Conservation (phyloP, 2,888 invertebrate genomes). For the Lacanobia wlatinum region DNA sequence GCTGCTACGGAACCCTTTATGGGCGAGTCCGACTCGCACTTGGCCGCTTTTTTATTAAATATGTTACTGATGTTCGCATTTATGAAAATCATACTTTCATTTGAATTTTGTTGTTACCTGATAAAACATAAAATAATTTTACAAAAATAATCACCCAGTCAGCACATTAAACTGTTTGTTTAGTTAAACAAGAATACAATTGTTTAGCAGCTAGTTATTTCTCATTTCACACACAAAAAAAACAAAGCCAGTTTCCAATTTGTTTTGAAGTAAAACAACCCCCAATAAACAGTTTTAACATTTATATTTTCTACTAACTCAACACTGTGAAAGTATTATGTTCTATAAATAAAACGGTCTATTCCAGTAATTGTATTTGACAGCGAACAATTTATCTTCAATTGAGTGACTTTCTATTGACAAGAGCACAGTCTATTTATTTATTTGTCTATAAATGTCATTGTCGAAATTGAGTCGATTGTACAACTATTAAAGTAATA, state of each 20-base stretch:
- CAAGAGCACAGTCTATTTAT: constrained; percentile 12
- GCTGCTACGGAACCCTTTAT: no score
- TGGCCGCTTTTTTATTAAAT: no score
- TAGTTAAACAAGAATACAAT: background rate
- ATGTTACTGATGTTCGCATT: no score
- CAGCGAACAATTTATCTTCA: constrained; percentile 55
- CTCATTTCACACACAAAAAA: background rate
- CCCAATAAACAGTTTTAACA: background rate
- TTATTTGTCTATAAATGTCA: constrained; percentile 26
- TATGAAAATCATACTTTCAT: no score
- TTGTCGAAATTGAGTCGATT: constrained; percentile 22
- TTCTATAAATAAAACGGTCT: constrained; percentile 46
- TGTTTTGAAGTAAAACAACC: background rate
- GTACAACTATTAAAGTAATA: background rate
- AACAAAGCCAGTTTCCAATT: background rate
- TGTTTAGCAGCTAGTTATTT: background rate
- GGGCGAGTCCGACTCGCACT: no score
- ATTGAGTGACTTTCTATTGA: constrained; percentile 38
- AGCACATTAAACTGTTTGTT: no score
- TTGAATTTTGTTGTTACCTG: no score
- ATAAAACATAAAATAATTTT: no score
- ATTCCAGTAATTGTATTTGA: constrained; percentile 55
- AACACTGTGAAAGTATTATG: constrained; percentile 5
- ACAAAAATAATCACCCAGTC: no score
- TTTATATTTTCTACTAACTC: constrained; percentile 4